phyloP scores from a whole-genome alignment of 2,797 vertebrate genomes.

The Coranthus polyacanthus region DNA sequence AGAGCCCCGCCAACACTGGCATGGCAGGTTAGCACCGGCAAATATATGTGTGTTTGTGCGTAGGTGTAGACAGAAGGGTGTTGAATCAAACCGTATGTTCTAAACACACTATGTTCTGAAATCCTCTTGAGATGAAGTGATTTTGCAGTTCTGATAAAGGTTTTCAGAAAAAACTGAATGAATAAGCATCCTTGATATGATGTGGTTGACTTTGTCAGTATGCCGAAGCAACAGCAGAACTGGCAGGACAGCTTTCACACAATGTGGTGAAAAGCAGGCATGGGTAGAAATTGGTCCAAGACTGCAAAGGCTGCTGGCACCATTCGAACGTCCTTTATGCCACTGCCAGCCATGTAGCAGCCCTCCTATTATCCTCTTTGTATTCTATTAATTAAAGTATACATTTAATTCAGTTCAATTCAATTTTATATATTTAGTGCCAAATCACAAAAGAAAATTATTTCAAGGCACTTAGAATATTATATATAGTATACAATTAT shows the following conservation, averaged over 20 bases:
- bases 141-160: neutral
- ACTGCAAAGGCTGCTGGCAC: neutral
- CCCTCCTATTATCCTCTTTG: too few species aligned
- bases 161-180: neutral
- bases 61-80: neutral
- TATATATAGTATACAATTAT: too few species aligned
- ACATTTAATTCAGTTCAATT: neutral
- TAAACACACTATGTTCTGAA: neutral
- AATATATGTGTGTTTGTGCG: neutral
- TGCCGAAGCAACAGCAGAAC: neutral
- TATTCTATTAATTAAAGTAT: slow-evolving; percentile 2
- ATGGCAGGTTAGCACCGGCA: slow-evolving; percentile 83
- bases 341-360: slow-evolving; percentile 2
- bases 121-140: neutral
- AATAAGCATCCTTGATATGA: slow-evolving; percentile 1
- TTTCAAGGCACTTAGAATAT: too few species aligned
- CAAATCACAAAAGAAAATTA: too few species aligned
- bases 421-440: too few species aligned
- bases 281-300: neutral
- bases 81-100: neutral
- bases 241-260: neutral
- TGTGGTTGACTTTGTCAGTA: neutral
- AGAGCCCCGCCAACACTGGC: slow-evolving; percentile 81
- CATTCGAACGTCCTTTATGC: neutral
- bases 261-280: slow-evolving; percentile 1